phyloP scores from a whole-genome alignment of 2,797 vertebrate species.

The Podarcis lilfordi region DNA sequence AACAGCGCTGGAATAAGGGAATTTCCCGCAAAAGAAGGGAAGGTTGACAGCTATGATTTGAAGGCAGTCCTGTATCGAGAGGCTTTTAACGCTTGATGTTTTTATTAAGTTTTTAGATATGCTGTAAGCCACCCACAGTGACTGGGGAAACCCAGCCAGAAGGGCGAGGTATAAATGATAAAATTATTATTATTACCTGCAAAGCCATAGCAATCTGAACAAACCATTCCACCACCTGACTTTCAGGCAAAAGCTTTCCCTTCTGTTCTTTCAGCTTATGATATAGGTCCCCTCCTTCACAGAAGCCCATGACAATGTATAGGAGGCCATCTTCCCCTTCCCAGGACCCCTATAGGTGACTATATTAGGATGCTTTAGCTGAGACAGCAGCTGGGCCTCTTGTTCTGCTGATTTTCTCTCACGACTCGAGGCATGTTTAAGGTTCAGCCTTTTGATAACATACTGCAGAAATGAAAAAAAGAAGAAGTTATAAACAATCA shows the following conservation, averaged over 20 bases:
- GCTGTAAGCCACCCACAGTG: too few species aligned
- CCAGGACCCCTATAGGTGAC: constrained; percentile 96
- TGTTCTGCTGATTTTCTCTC: constrained; percentile 92
- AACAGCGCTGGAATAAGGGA: too few species aligned
- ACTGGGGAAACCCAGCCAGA: too few species aligned
- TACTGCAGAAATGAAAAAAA: constrained; percentile 79
- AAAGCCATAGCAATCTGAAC: constrained; percentile 99
- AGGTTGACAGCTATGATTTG: too few species aligned
- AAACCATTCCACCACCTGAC: constrained; percentile 97
- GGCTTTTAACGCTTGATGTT: too few species aligned
- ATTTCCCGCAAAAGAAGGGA: too few species aligned
- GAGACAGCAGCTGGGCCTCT: constrained; percentile 94
- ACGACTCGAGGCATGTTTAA: constrained; percentile 86
- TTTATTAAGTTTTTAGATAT: too few species aligned
- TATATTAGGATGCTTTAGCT: constrained; percentile 94
- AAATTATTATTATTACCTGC: constrained; percentile 76
- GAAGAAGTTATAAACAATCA: background rate
- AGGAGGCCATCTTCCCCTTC: constrained; percentile 91
- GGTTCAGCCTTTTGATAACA: constrained; percentile 95
- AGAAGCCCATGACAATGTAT: constrained; percentile 98
- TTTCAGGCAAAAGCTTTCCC: constrained; percentile 90
- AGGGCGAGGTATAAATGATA: too few species aligned
- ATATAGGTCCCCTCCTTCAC: constrained; percentile 97
- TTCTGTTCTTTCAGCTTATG: constrained; percentile 93
- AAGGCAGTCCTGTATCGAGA: too few species aligned